A percentile compares a stretch with the other conserved stretches of the same genome.
Evolutionary conservation across 2,113 vertebrate species (phyloP).

Genomic region (Trinectes maculatus): DNA sequence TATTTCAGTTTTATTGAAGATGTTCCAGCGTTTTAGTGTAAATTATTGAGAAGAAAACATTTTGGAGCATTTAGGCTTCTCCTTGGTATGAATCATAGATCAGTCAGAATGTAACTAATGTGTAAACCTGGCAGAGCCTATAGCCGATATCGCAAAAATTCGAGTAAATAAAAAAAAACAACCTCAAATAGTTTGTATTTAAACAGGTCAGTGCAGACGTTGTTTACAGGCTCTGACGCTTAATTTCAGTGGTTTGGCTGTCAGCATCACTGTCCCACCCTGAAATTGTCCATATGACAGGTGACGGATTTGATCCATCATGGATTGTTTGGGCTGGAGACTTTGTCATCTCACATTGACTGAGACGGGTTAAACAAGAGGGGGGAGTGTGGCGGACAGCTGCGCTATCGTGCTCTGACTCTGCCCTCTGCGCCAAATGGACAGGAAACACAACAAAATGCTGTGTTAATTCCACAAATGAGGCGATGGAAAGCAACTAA

Average conservation of each 20-base stretch:
- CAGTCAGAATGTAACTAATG: too few relatives aligned
- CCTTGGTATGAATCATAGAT: too few relatives aligned
- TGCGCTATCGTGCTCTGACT: background rate
- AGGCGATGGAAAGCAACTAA: background rate
- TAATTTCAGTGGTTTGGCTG: slow-evolving; percentile 60
- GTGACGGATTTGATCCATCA: slow-evolving; percentile 74
- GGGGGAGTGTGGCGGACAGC: slow-evolving; percentile 24
- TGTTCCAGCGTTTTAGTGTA: too few relatives aligned
- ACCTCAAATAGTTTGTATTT: too few relatives aligned
- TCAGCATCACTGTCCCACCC: slow-evolving; percentile 52
- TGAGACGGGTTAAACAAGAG: slow-evolving; percentile 35
- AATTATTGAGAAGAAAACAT: too few relatives aligned
- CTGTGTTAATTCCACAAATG: background rate
- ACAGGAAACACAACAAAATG: slow-evolving; percentile 16
- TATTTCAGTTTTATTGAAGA: slow-evolving; percentile 1
- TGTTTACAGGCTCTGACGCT: slow-evolving; percentile 16
- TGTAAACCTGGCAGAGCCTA: too few relatives aligned
- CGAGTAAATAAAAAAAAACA: background rate
- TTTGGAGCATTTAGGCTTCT: too few relatives aligned
- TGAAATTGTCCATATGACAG: slow-evolving; percentile 71
- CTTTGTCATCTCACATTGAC: slow-evolving; percentile 55
- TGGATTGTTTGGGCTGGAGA: slow-evolving; percentile 45
- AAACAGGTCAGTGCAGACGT: too few relatives aligned
- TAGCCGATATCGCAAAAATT: background rate
- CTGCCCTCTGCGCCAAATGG: background rate